Evolutionary conservation across 2,888 invertebrate species (phyloP).

Genomic region (Drosophila mimetica): DNA sequence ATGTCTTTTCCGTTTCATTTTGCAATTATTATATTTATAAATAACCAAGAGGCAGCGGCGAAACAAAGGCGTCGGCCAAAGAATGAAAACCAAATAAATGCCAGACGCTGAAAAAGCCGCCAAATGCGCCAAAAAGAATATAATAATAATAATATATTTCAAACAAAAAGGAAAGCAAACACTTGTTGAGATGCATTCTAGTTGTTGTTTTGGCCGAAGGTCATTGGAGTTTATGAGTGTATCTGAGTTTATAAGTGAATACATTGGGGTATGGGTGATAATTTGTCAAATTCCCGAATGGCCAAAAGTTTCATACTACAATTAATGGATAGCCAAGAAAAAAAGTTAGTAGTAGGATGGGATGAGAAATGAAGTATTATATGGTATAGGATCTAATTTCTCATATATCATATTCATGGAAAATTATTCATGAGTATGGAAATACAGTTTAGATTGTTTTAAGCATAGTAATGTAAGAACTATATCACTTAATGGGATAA

Average conservation of each 20-base stretch:
- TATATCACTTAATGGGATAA: too few relatives aligned
- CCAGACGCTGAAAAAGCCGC: constrained; percentile 54
- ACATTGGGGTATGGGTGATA: neutral
- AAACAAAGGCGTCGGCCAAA: constrained; percentile 34
- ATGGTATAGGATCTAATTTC: too few relatives aligned
- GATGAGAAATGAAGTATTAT: neutral
- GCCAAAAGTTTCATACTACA: neutral
- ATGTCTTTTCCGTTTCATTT: constrained; percentile 47
- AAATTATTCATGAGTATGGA: too few relatives aligned
- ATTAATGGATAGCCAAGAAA: neutral
- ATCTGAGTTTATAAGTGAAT: neutral
- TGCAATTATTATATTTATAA: constrained; percentile 51
- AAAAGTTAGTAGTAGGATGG: too few relatives aligned
- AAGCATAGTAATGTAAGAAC: too few relatives aligned
- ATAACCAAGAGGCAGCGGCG: constrained; percentile 32
- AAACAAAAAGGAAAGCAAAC: constrained; percentile 19
- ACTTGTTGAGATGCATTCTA: constrained; percentile 40
- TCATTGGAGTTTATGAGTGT: constrained; percentile 6
- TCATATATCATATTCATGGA: neutral
- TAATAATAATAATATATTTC: constrained; percentile 1
- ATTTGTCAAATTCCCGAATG: constrained; percentile 8
- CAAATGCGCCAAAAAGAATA: constrained; percentile 22
- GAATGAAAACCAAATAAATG: constrained; percentile 46
- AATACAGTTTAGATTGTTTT: too few relatives aligned
- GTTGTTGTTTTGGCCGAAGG: constrained; percentile 10